These are phyloP conservation scores for Diglossa brunneiventris DNA, from an alignment of 2,113 vertebrate species.

Conservation along the genomic window DNA sequence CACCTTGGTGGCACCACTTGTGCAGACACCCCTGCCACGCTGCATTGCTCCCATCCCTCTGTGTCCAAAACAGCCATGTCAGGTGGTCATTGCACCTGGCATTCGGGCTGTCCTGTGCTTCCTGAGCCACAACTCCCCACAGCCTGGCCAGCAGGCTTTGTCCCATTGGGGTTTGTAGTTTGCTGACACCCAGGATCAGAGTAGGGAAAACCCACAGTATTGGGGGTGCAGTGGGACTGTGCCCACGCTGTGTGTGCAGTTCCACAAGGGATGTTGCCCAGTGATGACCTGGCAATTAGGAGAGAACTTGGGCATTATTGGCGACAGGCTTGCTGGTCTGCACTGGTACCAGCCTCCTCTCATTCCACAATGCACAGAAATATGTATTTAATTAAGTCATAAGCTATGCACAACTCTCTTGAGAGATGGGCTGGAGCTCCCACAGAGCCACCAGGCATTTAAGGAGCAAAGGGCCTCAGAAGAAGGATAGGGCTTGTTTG, in stretches of 20 bases:
- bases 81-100: not conserved
- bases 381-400: not conserved
- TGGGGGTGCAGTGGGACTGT: not conserved
- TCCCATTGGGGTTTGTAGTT: accelerated
- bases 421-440: not conserved
- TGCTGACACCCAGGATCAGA: not conserved
- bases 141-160: not conserved
- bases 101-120: not conserved
- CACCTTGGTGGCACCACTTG: not conserved
- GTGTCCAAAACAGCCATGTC: accelerated
- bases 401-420: not conserved
- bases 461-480: not conserved
- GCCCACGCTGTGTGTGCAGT: accelerated
- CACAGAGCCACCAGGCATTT: not conserved
- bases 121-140: not conserved
- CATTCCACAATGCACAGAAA: not conserved
- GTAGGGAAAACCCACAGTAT: not conserved
- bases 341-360: not conserved
- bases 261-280: not conserved
- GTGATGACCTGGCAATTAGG: not conserved
- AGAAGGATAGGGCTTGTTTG: not conserved
- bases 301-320: not conserved
- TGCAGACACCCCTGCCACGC: accelerated
- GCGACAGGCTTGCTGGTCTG: not conserved
- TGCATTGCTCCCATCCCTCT: not conserved